These are phyloP conservation scores for Pseudachorutes palmiensis DNA, from an alignment of 1,140 invertebrate species.

Conservation along the genomic window DNA sequence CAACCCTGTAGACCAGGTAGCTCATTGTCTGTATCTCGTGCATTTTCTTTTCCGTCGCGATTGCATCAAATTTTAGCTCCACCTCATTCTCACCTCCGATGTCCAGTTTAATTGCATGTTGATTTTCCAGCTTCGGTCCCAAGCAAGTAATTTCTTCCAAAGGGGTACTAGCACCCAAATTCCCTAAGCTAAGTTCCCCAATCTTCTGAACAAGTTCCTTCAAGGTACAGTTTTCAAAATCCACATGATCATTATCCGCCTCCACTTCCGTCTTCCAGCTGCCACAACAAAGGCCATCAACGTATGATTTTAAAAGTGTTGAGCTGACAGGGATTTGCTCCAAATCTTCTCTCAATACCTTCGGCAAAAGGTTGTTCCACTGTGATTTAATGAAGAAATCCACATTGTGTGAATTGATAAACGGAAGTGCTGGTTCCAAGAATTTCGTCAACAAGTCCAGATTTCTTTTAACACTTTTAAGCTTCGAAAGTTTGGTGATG, in stretches of 20 bases:
- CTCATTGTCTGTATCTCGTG: conserved; percentile 65
- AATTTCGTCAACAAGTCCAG: conserved; percentile 48
- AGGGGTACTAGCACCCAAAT: conserved; percentile 40
- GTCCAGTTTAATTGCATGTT: background rate
- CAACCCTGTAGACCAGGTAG: conserved; percentile 47
- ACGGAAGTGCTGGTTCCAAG: conserved; percentile 50
- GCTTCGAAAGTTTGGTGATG: background rate
- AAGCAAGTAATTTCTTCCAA: too few relatives aligned
- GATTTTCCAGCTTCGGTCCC: background rate
- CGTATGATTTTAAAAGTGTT: conserved; percentile 46
- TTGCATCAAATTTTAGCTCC: conserved; percentile 44
- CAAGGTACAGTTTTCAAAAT: conserved; percentile 39
- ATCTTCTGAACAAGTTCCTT: conserved; percentile 31
- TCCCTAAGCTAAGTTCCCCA: conserved; percentile 40
- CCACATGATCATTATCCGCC: too few relatives aligned
- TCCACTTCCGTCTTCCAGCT: conserved; percentile 42
- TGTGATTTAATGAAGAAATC: conserved; percentile 65
- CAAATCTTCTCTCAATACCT: conserved; percentile 20
- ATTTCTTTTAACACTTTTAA: background rate
- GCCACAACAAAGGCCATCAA: conserved; percentile 44
- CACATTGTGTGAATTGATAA: conserved; percentile 70
- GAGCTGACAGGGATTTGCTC: conserved; percentile 44
- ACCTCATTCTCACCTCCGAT: conserved; percentile 5
- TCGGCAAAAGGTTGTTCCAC: conserved; percentile 49
- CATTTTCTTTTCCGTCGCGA: conserved; percentile 71